Base-by-base conservation (phyloP, 1,140 invertebrate genomes). In the Paraescarpia echinospica region DNA sequence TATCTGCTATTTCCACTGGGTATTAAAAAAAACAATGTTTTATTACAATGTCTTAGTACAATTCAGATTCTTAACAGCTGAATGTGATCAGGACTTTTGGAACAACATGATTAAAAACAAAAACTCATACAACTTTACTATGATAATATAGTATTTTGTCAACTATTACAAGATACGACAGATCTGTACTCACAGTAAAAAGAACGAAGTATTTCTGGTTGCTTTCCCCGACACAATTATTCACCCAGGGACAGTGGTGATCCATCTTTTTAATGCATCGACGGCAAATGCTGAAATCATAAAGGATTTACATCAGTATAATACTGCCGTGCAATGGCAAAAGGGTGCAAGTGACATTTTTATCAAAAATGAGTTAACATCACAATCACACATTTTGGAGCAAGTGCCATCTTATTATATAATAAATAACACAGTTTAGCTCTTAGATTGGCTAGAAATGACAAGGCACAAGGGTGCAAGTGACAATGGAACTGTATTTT, bases 181-280 rank as follows among this genome's bases (percentile, higher is more conserved):
- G 14, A 31, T 9, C n/a, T 33, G 5, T 90, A 95, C 97, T 97
- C 97, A 99, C 99, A 92, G 99, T 99, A 96, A 99, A 99, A 91
- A 99, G 97, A 93, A 99, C 99, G 97, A 99, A 99, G 96, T 98
- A 99, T 96, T 99, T 99, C 97, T 99, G 99, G 97, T 99, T 99
- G 95, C 98, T 99, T 96, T 99, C 99, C 9, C 99, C 99, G 8
- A 99, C 99, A 96, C 99, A 99, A 96, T 99, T 99, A 95, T 99
- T 99, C 0, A 99, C 96, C 97, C 98, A 99, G 0, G 98, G 99
- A 96, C 99, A 99, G 96, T 99, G 99, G 96, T 99, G 99, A 96
- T 99, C 99, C 99, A 99, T 99, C 97, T 99, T 99, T 93, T 98
- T 97, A 94, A 99, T 99, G 96, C 99, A 99, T 94, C 97, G 93